Percentiles rank a stretch among this genome's conserved stretches.
Evolutionary conservation across 2,113 vertebrate genomes (phyloP).

Genomic region (Glaucidium brasilianum): DNA sequence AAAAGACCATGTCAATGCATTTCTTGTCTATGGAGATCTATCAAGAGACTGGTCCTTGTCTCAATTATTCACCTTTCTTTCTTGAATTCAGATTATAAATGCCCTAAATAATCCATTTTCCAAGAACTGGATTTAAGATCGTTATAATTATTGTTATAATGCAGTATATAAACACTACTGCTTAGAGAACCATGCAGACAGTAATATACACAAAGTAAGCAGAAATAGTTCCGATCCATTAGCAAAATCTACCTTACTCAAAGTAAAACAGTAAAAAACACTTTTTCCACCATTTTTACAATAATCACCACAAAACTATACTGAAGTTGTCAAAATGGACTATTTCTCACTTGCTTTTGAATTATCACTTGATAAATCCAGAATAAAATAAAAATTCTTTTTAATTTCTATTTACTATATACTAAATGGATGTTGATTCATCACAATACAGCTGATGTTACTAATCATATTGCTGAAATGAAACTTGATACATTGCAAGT

Average conservation of each 20-base stretch:
- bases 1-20: accelerated
- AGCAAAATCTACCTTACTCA: background rate
- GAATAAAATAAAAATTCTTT: background rate
- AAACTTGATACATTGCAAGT: background rate
- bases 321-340: background rate
- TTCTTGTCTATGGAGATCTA: background rate
- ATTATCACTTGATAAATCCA: background rate
- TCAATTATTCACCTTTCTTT: background rate
- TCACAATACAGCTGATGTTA: background rate
- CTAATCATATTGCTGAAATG: background rate
- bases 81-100: background rate
- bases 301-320: background rate
- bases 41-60: background rate
- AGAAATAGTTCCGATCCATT: background rate
- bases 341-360: background rate
- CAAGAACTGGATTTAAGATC: background rate
- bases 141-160: background rate
- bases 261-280: background rate
- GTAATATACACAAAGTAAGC: background rate
- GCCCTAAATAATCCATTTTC: background rate
- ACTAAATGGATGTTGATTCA: background rate
- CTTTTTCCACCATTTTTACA: background rate
- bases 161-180: background rate
- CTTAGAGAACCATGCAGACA: background rate
- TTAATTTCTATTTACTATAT: background rate